Evolutionary conservation across 2,888 invertebrate genomes (phyloP).

Genomic region (Liposcelis brunnea): DNA sequence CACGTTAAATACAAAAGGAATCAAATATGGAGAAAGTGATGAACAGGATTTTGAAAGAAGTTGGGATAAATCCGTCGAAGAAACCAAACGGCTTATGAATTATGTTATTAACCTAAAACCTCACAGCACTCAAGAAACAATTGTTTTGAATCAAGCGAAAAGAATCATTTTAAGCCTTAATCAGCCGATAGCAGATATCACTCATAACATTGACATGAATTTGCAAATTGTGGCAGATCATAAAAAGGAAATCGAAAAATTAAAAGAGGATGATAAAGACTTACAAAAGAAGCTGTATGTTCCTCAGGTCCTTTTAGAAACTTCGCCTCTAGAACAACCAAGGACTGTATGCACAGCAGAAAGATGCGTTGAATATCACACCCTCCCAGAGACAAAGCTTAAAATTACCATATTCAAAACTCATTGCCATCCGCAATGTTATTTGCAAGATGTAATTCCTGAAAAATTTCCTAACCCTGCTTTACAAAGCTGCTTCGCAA

Average conservation of each 20-base stretch:
- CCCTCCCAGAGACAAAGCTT: not conserved
- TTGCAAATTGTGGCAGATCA: not conserved
- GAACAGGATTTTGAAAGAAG: not conserved
- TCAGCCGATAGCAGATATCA: not conserved
- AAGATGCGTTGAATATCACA: not conserved
- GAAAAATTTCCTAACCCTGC: no score
- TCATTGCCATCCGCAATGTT: no score
- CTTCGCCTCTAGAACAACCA: not conserved
- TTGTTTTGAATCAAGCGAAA: not conserved
- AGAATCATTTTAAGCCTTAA: not conserved
- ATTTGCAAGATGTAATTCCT: no score
- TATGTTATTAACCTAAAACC: not conserved
- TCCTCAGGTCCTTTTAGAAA: not conserved
- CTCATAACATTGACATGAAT: not conserved
- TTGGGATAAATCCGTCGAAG: not conserved
- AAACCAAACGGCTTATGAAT: not conserved
- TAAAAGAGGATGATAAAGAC: not conserved
- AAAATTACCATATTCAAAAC: no score
- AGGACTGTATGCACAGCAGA: not conserved
- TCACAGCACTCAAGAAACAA: not conserved
- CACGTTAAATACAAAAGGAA: not conserved
- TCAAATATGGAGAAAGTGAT: not conserved
- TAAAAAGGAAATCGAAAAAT: not conserved
- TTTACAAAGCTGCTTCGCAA: no score
- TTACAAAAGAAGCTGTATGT: not conserved